A percentile compares a stretch with the other conserved stretches of the same genome.
Conservation (phyloP, 30 jellyfish, hydroid and myxozoan species). For the Aurelia aurita complex sp. Pacific region DNA sequence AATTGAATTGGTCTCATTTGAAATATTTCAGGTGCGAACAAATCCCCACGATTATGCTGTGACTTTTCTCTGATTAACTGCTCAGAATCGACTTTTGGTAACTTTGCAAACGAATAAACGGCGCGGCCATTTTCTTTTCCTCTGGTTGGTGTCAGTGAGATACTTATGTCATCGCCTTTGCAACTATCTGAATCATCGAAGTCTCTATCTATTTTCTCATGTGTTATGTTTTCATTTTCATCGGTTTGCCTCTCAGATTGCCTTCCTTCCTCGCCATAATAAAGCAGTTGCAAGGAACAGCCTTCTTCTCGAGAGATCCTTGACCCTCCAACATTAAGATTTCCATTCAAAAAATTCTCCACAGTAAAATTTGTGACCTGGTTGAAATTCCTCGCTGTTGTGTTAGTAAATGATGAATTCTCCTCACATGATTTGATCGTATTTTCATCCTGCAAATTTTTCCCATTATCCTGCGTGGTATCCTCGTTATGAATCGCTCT, state of each 20-base stretch:
- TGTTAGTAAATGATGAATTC: neutral
- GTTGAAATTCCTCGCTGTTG: neutral
- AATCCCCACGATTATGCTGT: neutral
- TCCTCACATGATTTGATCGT: slow-evolving; percentile 1
- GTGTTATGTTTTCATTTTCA: neutral
- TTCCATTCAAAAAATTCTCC: slow-evolving; percentile 57
- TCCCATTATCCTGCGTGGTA: neutral
- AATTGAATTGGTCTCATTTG: neutral
- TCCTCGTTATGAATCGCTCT: neutral
- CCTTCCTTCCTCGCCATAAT: slow-evolving; percentile 1
- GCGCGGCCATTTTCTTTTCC: slow-evolving; percentile 16
- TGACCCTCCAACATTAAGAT: slow-evolving; percentile 7
- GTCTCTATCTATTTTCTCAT: neutral
- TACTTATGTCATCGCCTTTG: slow-evolving; percentile 9
- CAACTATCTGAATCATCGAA: neutral
- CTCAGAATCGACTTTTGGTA: slow-evolving; percentile 16
- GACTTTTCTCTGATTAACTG: neutral
- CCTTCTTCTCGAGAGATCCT: slow-evolving; percentile 10
- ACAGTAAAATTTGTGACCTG: slow-evolving; percentile 61
- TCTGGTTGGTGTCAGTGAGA: neutral
- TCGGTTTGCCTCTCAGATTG: neutral
- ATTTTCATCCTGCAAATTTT: neutral
- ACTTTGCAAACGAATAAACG: slow-evolving; percentile 18
- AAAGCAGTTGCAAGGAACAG: neutral
- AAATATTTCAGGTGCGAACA: slow-evolving; percentile 16